Evolutionary conservation across 2,888 invertebrate species (phyloP), one percentile per base, ranked within the genome.

Genomic region (Enchytraeus crypticus): DNA sequence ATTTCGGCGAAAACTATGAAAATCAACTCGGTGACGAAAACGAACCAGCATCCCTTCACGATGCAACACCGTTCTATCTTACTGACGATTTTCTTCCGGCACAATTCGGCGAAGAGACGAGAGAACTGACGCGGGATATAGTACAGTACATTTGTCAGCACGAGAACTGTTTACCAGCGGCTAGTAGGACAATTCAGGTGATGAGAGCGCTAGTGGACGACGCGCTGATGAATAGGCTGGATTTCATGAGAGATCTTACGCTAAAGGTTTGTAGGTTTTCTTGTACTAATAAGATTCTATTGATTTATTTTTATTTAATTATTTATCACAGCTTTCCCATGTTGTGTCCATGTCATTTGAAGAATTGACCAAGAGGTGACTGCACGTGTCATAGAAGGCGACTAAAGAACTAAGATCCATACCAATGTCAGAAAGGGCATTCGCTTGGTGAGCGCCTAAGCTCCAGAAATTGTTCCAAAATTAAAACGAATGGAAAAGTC

Each of bases 191-290:
- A 5, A 32, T 57, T n/a, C 34, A 27, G 34, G 60, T 67, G 38
- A 64, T 68, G 66, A 54, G 68, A 5, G 54, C 58, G 23, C 63
- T 66, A 8, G 64, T 69, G 21, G 66, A 68, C 33, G 66, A 66
- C 57, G 59, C 62, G n/a, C 51, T 69, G 26, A 61, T 60, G 32
- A 60, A 69, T 32, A 51, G 68, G 3, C 47, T 57, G 26, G 54
- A 59, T n/a, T 57, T 69, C 61, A 62, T 69, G 65, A 26, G 46
- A 26, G 43, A 62, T 18, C 29, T 68, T 51, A 62, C 51, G 27
- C 27, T 38, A n/a, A 29, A 51, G 59, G 38, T 59, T 34, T 27
- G n/a, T 47, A n/a, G 43, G 57, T 56, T 32, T 23, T 43, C 21
- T 46, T 56, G 46, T 32, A 54, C 18, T n/a, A 18, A 26, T n/a